phyloP scores from a whole-genome alignment of 2,797 vertebrate genomes.

The Gymnothorax reevesii region DNA sequence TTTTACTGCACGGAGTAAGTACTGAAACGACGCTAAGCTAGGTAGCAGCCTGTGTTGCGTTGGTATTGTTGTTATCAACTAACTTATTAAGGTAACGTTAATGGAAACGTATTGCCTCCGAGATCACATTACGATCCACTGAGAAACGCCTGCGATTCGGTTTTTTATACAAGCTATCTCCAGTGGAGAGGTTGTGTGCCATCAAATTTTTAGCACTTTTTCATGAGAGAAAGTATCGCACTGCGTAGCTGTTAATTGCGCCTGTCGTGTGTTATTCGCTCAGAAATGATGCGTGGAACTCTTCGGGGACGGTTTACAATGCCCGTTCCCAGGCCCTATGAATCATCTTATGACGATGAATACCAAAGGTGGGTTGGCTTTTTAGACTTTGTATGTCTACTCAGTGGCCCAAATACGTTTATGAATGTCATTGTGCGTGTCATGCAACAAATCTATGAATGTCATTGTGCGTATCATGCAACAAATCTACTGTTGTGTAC shows the following conservation, averaged over 20 bases:
- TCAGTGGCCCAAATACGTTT: neutral
- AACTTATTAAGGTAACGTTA: neutral
- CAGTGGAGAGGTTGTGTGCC: neutral
- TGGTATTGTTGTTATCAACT: neutral
- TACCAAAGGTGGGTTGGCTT: conserved; percentile 1
- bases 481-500: too few species aligned
- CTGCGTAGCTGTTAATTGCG: neutral
- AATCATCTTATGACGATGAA: neutral
- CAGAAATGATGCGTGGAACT: conserved; percentile 12
- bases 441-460: neutral
- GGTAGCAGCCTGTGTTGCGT: neutral
- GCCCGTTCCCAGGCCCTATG: neutral
- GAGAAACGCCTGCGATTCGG: neutral
- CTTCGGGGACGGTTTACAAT: neutral
- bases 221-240: neutral
- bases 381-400: neutral
- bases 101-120: neutral
- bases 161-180: neutral
- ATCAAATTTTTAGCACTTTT: neutral
- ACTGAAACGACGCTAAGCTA: too few species aligned
- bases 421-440: neutral
- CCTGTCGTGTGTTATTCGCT: neutral
- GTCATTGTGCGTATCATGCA: neutral
- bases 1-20: neutral
- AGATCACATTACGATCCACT: neutral